Base-by-base conservation (phyloP, 1,140 invertebrate genomes). In the Calliphora vicina region DNA sequence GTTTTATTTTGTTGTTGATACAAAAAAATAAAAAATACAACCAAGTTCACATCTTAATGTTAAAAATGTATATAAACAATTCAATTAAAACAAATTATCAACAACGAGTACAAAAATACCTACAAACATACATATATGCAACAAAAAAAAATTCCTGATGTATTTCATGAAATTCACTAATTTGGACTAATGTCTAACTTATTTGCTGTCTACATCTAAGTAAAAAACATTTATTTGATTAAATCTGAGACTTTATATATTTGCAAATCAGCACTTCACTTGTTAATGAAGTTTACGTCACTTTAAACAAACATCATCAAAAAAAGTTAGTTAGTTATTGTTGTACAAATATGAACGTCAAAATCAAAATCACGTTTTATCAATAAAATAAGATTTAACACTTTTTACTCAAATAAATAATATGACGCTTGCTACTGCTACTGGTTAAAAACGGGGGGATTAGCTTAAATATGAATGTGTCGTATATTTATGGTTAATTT, bases 311-410 rank as follows among this genome's bases (percentile, higher is more conserved):
- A 50, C 12, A 50, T 50, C 8, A 35, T 4, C 29, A 35, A 8
- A 35, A 35, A 35, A 35, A 35, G 2, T 72, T 72, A 72, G 67
- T 72, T 72, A 12, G 4, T 72, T 72, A 12, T 72, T 72, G 23
- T 72, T 72, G 23, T 72, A 17, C n/a, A 17, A 26, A 26, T 26
- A 5, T 3, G 23, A n/a, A n/a, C n/a, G n/a, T n/a, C n/a, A n/a
- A n/a, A n/a, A n/a, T 74, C 26, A 15, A 35, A 74, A 74, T 74
- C 72, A 74, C 72, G 72, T 74, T 74, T 74, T 29, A 74, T 74
- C 72, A 74, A 74, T 74, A 74, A 74, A 74, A 74, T 74, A 74
- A 74, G 72, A 74, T 74, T 74, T 74, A 74, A 74, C 72, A 74
- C 72, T 74, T 15, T 15, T 50, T 35, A 35, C 8, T 4, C 29